Base-by-base conservation (phyloP, 2,113 vertebrate species). In the Melanocharis versteri region DNA sequence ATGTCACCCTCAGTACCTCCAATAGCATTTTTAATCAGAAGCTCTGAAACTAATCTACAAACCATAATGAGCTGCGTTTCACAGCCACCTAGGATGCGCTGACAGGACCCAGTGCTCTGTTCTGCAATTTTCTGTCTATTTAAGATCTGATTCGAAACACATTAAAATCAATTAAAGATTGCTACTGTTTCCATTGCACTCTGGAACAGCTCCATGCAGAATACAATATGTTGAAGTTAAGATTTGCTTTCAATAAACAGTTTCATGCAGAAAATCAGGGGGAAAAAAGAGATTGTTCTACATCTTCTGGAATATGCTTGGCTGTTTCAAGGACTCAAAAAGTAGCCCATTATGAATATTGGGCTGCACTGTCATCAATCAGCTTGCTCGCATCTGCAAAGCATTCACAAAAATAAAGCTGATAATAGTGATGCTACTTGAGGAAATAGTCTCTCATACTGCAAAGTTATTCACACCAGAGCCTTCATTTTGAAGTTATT, bases 401-500 rank as follows among this genome's bases (percentile, higher is more conserved):
- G 50, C 83, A 82, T 65, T 94, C 77, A 91, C n/a, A 82, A 82
- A 96, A 92, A 92, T 65, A 91, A 89, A 94, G 89, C 83, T 72
- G 45, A 31, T 72, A 92, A 96, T 70, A 89, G 78, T 33, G 84
- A 87, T 89, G 77, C 73, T 95, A 75, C 95, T 94, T 17, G 14
- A 96, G 79, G 83, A 95, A 96, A 95, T 40, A 92, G 58, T 79
- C 83, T 95, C 86, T 95, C 90, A 64, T 58, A 70, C 11, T 70
- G 70, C 64, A 22, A 90, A 90, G 77, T 92, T 96, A 94, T 95
- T 96, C 93, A 96, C 54, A 47, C n/a, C 64, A 94, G n/a, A 94
- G 62, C 83, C 73, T 90, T 89, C 82, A 93, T 68, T 93, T 70
- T 44, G n/a, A 57, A 90, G 92, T 93, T 92, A 95, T 96, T 96